Percentiles rank a stretch among this genome's conserved stretches.
Evolutionary conservation across 2,888 invertebrate species (phyloP).

Genomic region (Euphydryas editha): DNA sequence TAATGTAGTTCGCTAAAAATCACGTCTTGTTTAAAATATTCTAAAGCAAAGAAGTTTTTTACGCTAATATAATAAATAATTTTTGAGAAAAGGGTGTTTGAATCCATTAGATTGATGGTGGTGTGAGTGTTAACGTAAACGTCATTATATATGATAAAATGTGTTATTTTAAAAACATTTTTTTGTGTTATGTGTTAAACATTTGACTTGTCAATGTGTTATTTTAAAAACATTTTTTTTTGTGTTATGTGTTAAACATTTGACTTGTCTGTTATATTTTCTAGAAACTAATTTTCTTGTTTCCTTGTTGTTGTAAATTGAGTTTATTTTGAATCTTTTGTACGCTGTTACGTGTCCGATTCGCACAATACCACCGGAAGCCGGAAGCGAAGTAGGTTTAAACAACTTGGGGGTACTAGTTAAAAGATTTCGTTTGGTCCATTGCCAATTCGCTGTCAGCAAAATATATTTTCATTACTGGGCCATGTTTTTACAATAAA

Average conservation of each 20-base stretch:
- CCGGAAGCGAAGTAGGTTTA: constrained; percentile 25
- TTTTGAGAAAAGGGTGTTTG: not conserved
- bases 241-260: not conserved
- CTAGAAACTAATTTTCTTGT: not conserved
- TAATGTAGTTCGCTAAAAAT: constrained; percentile 15
- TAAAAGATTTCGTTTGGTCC: constrained; percentile 37
- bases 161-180: no score
- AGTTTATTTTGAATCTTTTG: constrained; percentile 1
- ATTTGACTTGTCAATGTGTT: no score
- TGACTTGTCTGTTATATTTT: not conserved
- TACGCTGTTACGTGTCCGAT: constrained; percentile 1
- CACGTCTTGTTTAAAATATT: not conserved
- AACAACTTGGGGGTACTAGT: constrained; percentile 26
- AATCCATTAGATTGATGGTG: not conserved
- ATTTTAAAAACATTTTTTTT: not conserved
- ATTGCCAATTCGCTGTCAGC: constrained; percentile 37
- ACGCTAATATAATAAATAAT: not conserved
- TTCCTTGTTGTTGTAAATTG: not conserved
- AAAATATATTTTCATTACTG: constrained; percentile 39
- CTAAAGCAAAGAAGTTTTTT: not conserved
- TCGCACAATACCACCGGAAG: constrained; percentile 12
- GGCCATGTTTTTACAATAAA: constrained; percentile 30
- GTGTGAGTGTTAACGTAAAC: not conserved
- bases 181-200: no score
- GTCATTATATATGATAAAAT: no score